Evolutionary conservation across 53 echinoderm and acorn worm genomes (phyloP).

Genomic region (Holothuria leucospilota): DNA sequence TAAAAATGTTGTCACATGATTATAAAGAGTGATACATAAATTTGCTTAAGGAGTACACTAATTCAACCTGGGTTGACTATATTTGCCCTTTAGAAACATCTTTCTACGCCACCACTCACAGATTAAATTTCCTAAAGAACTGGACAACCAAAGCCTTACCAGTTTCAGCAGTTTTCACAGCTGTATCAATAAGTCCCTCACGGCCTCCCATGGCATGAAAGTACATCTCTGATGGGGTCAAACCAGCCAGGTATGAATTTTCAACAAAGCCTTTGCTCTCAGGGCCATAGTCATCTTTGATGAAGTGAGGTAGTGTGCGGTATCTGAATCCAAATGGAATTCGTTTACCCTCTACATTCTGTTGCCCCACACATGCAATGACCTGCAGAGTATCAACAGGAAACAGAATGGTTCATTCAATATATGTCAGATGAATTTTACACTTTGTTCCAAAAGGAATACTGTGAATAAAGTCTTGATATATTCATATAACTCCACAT

Average conservation of each 20-base stretch:
- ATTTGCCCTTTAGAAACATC: too few relatives aligned
- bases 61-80: too few relatives aligned
- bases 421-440: too few relatives aligned
- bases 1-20: too few relatives aligned
- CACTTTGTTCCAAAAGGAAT: too few relatives aligned
- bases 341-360: conserved; percentile 99
- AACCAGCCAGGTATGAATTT: conserved; percentile 98
- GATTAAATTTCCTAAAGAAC: too few relatives aligned
- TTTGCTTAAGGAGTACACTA: too few relatives aligned
- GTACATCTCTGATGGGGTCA: conserved; percentile 98
- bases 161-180: conserved; percentile 99
- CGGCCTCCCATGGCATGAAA: conserved; percentile 99
- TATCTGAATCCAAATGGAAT: conserved; percentile 99
- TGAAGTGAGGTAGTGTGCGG: conserved; percentile 98
- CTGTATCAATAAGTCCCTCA: conserved; percentile 99
- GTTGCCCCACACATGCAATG: conserved; percentile 99
- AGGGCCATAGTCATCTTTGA: conserved; percentile 99
- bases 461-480: too few relatives aligned
- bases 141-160: conserved; percentile 55
- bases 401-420: too few relatives aligned
- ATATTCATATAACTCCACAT: too few relatives aligned
- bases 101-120: too few relatives aligned
- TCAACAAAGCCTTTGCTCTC: conserved; percentile 99
- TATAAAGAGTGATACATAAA: too few relatives aligned
- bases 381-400: conserved; percentile 58